A percentile compares a stretch with the other conserved stretches of the same genome.
phyloP scores from a whole-genome alignment of 2,113 vertebrate species.

The Sterrhoptilus dennistouni region DNA sequence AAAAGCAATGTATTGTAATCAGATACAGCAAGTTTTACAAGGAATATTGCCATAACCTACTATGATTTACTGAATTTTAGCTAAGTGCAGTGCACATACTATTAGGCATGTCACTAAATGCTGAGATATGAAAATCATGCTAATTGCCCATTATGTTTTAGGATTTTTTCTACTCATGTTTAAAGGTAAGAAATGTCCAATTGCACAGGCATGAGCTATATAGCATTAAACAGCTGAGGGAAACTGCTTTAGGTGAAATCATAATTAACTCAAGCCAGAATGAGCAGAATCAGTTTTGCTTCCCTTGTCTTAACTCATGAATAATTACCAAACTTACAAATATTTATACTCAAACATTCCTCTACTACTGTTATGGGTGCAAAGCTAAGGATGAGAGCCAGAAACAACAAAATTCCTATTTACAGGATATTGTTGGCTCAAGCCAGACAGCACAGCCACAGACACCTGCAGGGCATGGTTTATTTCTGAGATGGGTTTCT shows the following conservation, averaged over 20 bases:
- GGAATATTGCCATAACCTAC: not conserved
- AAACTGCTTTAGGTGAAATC: not conserved
- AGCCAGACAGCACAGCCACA: not conserved
- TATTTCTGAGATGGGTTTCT: not conserved
- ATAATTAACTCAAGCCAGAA: not conserved
- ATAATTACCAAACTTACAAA: not conserved
- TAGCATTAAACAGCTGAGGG: not conserved
- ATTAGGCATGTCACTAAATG: not conserved
- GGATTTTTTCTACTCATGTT: not conserved
- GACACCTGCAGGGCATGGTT: not conserved
- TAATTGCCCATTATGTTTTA: not conserved
- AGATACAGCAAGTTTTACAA: not conserved
- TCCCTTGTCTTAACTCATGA: not conserved
- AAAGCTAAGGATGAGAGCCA: not conserved
- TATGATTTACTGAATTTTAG: not conserved
- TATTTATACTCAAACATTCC: not conserved
- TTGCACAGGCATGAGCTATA: not conserved
- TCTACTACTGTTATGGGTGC: accelerated
- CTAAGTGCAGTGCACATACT: not conserved
- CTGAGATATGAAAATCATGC: not conserved
- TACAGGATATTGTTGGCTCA: not conserved
- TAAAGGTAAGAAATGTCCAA: not conserved
- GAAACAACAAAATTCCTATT: not conserved
- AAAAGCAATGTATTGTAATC: not conserved
- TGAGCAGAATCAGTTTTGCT: not conserved